phyloP scores from a whole-genome alignment of 2,113 vertebrate species.

The Leptobrachium leishanense region DNA sequence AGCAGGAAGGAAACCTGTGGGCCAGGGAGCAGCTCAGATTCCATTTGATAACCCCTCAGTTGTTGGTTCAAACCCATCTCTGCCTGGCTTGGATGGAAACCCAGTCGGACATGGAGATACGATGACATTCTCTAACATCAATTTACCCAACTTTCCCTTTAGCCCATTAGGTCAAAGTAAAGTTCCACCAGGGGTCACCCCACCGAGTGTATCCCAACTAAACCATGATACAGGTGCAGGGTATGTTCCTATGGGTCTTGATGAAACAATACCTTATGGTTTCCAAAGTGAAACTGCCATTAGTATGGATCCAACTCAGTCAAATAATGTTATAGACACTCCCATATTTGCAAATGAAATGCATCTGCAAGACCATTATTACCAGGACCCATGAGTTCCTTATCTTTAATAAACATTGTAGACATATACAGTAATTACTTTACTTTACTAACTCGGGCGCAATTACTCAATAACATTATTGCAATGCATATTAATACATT shows the following conservation, averaged over 20 bases:
- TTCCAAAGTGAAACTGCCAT: constrained; percentile 41
- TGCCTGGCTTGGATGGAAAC: constrained; percentile 19
- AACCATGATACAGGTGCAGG: constrained; percentile 44
- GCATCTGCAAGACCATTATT: constrained; percentile 38
- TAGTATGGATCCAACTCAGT: background rate
- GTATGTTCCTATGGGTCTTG: constrained; percentile 43
- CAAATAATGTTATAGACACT: constrained; percentile 22
- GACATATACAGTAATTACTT: background rate
- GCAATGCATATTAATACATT: no score
- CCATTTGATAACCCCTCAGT: background rate
- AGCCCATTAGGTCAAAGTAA: constrained; percentile 47
- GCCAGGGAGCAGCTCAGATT: constrained; percentile 31
- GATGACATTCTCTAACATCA: constrained; percentile 40
- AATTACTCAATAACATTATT: no score
- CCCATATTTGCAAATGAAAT: constrained; percentile 15
- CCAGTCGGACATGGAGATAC: constrained; percentile 15
- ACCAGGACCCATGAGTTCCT: constrained; percentile 50
- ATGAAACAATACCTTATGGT: constrained; percentile 35
- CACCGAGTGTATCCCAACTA: constrained; percentile 23
- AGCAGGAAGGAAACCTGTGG: constrained; percentile 41
- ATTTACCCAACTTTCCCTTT: background rate
- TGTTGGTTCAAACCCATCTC: background rate
- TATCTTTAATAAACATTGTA: background rate
- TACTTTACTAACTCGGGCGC: background rate
- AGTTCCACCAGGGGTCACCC: constrained; percentile 20